Evolutionary conservation across 2,888 invertebrate species (phyloP).

Genomic region (Anagyrus pseudococci): DNA sequence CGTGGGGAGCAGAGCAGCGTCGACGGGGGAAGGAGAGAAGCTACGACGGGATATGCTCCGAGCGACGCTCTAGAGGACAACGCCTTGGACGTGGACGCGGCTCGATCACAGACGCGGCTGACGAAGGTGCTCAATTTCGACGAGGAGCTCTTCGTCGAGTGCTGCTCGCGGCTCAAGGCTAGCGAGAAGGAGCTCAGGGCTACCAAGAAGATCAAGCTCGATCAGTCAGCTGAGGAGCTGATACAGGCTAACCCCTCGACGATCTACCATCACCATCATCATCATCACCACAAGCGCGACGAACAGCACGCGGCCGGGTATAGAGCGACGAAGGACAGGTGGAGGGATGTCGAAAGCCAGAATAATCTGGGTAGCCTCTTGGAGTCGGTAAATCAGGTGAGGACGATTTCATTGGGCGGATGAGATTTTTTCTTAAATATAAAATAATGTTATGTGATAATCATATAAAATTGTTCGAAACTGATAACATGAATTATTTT

Average conservation of each 20-base stretch:
- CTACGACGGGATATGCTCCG: slow-evolving; percentile 47
- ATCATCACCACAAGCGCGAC: slow-evolving; percentile 47
- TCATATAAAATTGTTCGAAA: not conserved
- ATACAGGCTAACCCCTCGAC: not conserved
- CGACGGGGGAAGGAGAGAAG: not conserved
- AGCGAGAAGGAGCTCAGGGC: slow-evolving; percentile 58
- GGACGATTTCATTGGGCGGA: too few species aligned
- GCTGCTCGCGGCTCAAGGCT: slow-evolving; percentile 58
- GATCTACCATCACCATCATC: slow-evolving; percentile 5
- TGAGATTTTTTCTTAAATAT: not conserved
- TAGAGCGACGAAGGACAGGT: slow-evolving; percentile 50
- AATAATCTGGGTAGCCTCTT: slow-evolving; percentile 58
- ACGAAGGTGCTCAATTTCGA: slow-evolving; percentile 58
- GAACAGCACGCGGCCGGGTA: slow-evolving; percentile 42
- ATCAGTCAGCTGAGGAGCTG: slow-evolving; percentile 51
- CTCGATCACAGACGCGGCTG: slow-evolving; percentile 37
- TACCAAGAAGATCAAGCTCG: slow-evolving; percentile 58
- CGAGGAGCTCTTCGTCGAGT: slow-evolving; percentile 59
- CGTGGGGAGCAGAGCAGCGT: not conserved
- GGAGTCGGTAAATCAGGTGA: slow-evolving; percentile 59
- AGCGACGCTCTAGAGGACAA: slow-evolving; percentile 58
- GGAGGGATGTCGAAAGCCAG: slow-evolving; percentile 59
- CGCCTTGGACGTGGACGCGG: slow-evolving; percentile 49
- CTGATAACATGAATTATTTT: too few species aligned
- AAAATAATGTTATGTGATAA: not conserved